Percentiles rank a stretch among this genome's conserved stretches.
phyloP scores from a whole-genome alignment of 2,888 invertebrate genomes.

The Lepetodrilus schrolli region DNA sequence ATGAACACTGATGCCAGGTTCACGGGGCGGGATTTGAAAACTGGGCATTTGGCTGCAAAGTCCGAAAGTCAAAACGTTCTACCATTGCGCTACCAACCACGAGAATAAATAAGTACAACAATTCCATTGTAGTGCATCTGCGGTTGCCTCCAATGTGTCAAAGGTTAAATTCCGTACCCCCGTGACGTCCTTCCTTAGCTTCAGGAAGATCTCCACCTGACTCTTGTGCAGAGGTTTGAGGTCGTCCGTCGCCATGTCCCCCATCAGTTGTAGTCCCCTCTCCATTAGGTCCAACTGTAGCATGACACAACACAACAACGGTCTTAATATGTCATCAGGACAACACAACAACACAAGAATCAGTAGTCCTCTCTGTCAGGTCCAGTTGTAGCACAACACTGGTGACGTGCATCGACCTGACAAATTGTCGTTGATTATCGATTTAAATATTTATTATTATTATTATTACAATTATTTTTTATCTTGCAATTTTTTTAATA shows the following conservation, averaged over 20 bases:
- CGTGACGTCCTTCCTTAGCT: constrained; percentile 56
- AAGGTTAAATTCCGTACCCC: no score
- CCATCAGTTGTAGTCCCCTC: constrained; percentile 60
- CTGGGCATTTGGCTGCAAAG: no score
- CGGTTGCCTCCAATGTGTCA: neutral
- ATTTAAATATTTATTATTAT: no score
- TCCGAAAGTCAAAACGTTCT: no score
- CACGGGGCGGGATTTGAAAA: no score
- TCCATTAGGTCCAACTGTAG: constrained; percentile 60
- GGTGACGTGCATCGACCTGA: neutral
- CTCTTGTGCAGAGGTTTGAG: constrained; percentile 61
- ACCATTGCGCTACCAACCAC: no score
- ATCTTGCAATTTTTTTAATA: no score
- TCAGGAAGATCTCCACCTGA: constrained; percentile 54
- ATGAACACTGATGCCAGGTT: no score
- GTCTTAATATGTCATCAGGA: neutral
- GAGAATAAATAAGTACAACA: no score
- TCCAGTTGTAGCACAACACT: neutral
- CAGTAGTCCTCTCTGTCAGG: neutral
- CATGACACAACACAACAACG: neutral
- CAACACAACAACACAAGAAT: neutral
- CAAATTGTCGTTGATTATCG: neutral
- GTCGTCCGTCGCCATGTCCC: constrained; percentile 52
- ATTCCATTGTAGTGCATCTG: no score
- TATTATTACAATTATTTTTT: no score